Base-by-base conservation (phyloP, 2,888 invertebrate genomes). In the Endomychus coccineus region DNA sequence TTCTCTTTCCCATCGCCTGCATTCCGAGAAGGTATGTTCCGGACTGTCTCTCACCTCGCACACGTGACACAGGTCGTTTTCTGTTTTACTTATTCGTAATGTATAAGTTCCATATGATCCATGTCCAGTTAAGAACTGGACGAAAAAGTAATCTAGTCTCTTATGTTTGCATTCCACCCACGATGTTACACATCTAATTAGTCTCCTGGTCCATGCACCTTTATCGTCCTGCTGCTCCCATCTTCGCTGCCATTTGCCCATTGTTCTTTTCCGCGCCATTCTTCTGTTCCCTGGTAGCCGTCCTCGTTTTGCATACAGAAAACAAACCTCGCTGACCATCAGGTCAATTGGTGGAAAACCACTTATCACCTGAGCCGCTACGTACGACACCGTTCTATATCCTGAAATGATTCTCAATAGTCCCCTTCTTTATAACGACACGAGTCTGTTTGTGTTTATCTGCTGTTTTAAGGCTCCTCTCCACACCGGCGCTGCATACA, bases 61-160 rank as follows among this genome's bases (percentile, higher is more conserved):
- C n/a, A n/a, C n/a, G n/a, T n/a, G n/a, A n/a, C n/a, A n/a, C n/a
- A n/a, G n/a, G n/a, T n/a, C n/a, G n/a, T n/a, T n/a, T n/a, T n/a
- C n/a, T n/a, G n/a, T n/a, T n/a, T n/a, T n/a, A n/a, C n/a, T n/a
- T n/a, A n/a, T n/a, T n/a, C n/a, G n/a, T n/a, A n/a, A n/a, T n/a
- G n/a, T n/a, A n/a, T n/a, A n/a, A n/a, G n/a, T n/a, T n/a, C n/a
- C n/a, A n/a, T n/a, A n/a, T n/a, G n/a, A n/a, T 3, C 46, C 45
- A 33, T 48, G 46, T 3, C 40, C 45, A 2, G 42, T 42, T n/a
- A 47, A 29, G 5, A 36, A 23, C 21, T 50, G 45, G 11, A 14
- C 14, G 9, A 25, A 25, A 25, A 11, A 25, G 16, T 29, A 17
- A 11, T 4, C 10, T 9, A 16, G 13, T 31, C 12, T 3, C 13